These are phyloP conservation scores for Harpagoxenus sublaevis DNA, from an alignment of 2,888 invertebrate genomes.

Conservation along the genomic window DNA sequence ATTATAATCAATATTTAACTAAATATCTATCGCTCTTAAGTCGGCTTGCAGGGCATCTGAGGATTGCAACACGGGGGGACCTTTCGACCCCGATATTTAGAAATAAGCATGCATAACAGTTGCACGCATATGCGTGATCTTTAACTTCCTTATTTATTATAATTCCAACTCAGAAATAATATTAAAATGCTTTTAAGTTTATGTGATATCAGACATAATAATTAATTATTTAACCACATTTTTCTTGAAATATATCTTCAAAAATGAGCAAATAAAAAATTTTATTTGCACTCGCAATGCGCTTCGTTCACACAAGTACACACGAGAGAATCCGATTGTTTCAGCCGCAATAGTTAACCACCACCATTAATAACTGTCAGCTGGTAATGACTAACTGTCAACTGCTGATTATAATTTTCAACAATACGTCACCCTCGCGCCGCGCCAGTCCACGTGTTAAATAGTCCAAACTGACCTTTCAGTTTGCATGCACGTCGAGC, in stretches of 20 bases:
- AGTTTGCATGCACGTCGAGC: neutral
- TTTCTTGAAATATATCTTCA: neutral
- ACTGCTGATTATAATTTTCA: constrained; percentile 48
- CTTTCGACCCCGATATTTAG: constrained; percentile 36
- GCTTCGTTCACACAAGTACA: neutral
- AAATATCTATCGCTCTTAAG: constrained; percentile 1
- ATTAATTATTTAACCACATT: neutral
- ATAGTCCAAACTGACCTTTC: constrained; percentile 37
- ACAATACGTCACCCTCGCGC: constrained; percentile 32
- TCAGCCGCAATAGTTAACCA: neutral
- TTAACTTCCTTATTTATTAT: constrained; percentile 19
- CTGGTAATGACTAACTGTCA: constrained; percentile 36
- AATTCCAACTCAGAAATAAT: neutral
- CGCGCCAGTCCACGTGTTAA: neutral
- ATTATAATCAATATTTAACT: constrained; percentile 23
- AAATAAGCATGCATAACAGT: neutral
- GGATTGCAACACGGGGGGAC: constrained; percentile 3
- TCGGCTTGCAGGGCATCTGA: neutral
- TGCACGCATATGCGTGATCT: constrained; percentile 10
- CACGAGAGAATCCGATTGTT: constrained; percentile 7
- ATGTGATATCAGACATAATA: neutral
- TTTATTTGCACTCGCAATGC: neutral
- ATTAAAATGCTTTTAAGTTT: neutral
- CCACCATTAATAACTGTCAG: constrained; percentile 42
- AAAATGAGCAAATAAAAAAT: neutral